A percentile compares a stretch with the other conserved stretches of the same genome.
phyloP scores from a whole-genome alignment of 2,113 vertebrate genomes.

The Apus apus region DNA sequence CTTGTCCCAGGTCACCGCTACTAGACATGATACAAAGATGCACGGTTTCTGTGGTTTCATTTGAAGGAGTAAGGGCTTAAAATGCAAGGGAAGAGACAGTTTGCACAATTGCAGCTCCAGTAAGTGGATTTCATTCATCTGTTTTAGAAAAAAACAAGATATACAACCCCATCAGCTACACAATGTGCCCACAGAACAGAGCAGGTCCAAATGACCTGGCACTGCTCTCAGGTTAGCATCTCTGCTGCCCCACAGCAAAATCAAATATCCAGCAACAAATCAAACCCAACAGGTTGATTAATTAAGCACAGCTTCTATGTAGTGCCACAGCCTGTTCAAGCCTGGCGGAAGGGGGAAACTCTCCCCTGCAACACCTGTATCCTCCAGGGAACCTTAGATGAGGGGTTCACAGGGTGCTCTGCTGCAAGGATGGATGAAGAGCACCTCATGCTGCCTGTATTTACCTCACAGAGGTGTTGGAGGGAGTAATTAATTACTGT shows the following conservation, averaged over 20 bases:
- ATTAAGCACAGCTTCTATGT: not conserved
- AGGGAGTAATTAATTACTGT: slow-evolving; percentile 41
- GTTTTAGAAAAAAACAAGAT: not conserved
- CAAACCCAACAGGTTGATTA: not conserved
- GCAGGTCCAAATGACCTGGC: not conserved
- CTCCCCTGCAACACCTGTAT: not conserved
- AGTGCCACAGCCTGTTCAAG: not conserved
- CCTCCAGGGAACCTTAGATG: not conserved
- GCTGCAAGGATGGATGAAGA: fast-evolving
- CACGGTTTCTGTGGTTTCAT: not conserved
- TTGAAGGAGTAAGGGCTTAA: not conserved
- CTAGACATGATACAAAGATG: not conserved
- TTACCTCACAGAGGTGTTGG: slow-evolving; percentile 10
- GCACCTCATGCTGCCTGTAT: not conserved
- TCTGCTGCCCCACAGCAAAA: not conserved
- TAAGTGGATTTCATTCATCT: not conserved
- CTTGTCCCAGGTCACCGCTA: not conserved
- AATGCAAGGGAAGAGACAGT: not conserved
- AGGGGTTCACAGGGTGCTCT: not conserved
- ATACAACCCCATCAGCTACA: not conserved
- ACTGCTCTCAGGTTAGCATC: not conserved
- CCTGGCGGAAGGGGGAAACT: not conserved
- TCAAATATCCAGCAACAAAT: not conserved
- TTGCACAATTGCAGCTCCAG: not conserved
- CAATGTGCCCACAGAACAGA: not conserved